phyloP scores from a whole-genome alignment of 2,888 invertebrate genomes.

The Antitype chi region DNA sequence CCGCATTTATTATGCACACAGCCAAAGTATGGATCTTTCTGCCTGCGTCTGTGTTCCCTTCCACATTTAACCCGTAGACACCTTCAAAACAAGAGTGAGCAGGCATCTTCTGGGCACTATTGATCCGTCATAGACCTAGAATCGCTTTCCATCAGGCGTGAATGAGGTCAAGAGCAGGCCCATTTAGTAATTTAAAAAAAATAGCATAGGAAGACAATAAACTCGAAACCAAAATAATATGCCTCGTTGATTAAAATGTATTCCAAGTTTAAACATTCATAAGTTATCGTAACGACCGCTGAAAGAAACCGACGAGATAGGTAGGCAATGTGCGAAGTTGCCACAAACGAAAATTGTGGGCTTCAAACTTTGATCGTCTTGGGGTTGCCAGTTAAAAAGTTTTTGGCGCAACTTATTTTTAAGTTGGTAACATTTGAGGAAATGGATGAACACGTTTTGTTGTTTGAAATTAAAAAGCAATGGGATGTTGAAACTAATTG shows the following conservation, averaged over 20 bases:
- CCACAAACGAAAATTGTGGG: conserved; percentile 49
- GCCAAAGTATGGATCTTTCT: too few species aligned
- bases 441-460: background rate
- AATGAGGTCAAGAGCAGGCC: too few species aligned
- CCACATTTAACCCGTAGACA: too few species aligned
- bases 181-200: too few species aligned
- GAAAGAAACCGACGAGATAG: background rate
- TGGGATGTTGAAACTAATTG: background rate
- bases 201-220: too few species aligned
- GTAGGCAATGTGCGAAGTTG: conserved; percentile 46
- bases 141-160: too few species aligned
- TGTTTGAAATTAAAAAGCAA: conserved; percentile 14
- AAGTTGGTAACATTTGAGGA: conserved; percentile 22
- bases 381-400: conserved; percentile 54
- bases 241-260: background rate
- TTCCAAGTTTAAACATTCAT: conserved; percentile 27
- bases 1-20: too few species aligned
- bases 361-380: conserved; percentile 46
- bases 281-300: conserved; percentile 28
- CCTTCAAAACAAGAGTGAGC: too few species aligned
- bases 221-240: background rate
- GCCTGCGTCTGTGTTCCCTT: too few species aligned
- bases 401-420: conserved; percentile 38
- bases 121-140: too few species aligned
- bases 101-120: too few species aligned